phyloP scores from a whole-genome alignment of 2,797 vertebrate genomes.

The Sarcoramphus papa region DNA sequence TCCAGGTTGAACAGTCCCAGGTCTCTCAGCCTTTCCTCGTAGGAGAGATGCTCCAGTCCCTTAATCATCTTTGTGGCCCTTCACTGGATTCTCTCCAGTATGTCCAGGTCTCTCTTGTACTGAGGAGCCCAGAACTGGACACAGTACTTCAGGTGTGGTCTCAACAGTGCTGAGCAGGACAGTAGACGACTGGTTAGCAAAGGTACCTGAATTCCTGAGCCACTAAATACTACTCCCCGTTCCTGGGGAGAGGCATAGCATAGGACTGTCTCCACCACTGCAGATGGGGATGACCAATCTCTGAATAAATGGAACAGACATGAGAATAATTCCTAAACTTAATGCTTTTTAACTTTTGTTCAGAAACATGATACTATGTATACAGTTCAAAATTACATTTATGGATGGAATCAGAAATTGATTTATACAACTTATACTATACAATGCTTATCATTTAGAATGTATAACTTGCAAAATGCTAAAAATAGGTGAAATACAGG shows the following conservation, averaged over 20 bases:
- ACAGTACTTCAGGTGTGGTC: background rate
- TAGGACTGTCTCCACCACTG: background rate
- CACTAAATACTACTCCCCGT: background rate
- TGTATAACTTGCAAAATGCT: background rate
- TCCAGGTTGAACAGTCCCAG: background rate
- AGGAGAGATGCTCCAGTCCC: background rate
- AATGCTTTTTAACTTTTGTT: background rate
- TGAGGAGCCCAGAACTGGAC: background rate
- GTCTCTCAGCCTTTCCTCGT: background rate
- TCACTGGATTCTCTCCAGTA: background rate
- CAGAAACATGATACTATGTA: background rate
- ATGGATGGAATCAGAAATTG: background rate
- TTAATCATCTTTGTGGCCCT: background rate
- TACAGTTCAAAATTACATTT: background rate
- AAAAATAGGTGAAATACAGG: background rate
- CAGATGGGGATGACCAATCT: background rate
- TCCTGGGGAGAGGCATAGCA: background rate
- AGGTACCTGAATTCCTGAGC: background rate
- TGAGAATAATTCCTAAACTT: background rate
- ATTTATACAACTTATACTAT: background rate
- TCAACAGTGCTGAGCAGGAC: background rate
- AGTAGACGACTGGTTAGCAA: background rate
- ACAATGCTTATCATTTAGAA: background rate
- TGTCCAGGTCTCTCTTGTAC: background rate
- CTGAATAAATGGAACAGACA: background rate